Conservation (phyloP, 2,888 invertebrate species). For the Incurvaria masculella region DNA sequence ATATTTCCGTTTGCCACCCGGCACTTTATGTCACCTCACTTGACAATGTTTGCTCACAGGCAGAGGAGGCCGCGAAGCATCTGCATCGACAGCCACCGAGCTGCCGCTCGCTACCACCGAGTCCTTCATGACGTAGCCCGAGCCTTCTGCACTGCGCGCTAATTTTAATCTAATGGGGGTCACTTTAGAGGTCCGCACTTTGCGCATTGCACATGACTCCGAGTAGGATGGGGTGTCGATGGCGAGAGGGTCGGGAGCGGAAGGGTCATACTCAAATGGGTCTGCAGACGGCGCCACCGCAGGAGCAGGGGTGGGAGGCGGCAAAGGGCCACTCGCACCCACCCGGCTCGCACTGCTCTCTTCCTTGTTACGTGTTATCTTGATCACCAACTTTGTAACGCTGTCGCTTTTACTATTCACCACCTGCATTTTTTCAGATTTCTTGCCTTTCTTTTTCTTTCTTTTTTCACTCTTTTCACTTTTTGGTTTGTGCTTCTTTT, state of each 20-base stretch:
- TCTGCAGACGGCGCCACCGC: slow-evolving; percentile 35
- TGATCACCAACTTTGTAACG: slow-evolving; percentile 74
- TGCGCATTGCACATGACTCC: slow-evolving; percentile 45
- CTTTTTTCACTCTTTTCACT: slow-evolving; percentile 51
- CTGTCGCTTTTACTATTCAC: slow-evolving; percentile 52
- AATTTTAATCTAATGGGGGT: slow-evolving; percentile 83
- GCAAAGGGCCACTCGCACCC: slow-evolving; percentile 19
- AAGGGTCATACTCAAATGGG: slow-evolving; percentile 47
- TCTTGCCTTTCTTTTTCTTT: slow-evolving; percentile 52
- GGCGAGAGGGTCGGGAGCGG: slow-evolving; percentile 44
- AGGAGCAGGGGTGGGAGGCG: slow-evolving; percentile 6
- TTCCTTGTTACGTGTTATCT: slow-evolving; percentile 60
- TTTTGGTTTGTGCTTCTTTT: slow-evolving; percentile 40
- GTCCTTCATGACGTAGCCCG: slow-evolving; percentile 60
- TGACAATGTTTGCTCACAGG: slow-evolving; percentile 78
- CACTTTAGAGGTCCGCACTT: slow-evolving; percentile 63
- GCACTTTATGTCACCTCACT: slow-evolving; percentile 75
- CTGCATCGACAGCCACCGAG: slow-evolving; percentile 23
- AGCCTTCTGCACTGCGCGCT: slow-evolving; percentile 77
- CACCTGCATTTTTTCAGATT: slow-evolving; percentile 54
- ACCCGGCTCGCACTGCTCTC: slow-evolving; percentile 28
- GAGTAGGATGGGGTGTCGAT: slow-evolving; percentile 42
- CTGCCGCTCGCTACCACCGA: slow-evolving; percentile 24
- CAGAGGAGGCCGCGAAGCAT: slow-evolving; percentile 36
- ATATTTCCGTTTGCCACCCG: slow-evolving; percentile 11